Conservation (phyloP, 2,797 vertebrate species). For the Hylomyscus alleni region DNA sequence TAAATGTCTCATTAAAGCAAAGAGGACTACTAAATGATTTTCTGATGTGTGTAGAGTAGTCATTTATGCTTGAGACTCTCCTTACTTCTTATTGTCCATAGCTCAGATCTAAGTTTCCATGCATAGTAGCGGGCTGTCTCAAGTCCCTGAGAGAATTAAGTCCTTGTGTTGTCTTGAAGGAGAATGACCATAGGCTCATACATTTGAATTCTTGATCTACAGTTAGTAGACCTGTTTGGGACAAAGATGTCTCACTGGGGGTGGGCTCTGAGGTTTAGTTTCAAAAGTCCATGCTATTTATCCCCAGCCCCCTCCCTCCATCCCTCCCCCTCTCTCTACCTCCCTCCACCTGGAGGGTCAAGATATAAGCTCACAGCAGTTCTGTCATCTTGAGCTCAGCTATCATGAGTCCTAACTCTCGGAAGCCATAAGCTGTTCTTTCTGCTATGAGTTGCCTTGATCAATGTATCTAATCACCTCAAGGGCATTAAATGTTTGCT, state of each 20-base stretch:
- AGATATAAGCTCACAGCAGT: neutral
- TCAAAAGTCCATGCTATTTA: neutral
- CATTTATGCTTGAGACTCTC: neutral
- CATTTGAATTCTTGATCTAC: neutral
- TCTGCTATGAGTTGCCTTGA: neutral
- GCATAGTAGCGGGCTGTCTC: neutral
- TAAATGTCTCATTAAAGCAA: slow-evolving; percentile 28
- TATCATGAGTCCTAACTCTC: neutral
- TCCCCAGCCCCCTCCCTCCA: neutral
- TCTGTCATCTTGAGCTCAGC: neutral
- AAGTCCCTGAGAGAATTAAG: neutral
- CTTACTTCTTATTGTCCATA: neutral
- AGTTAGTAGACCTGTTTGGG: neutral
- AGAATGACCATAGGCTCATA: neutral
- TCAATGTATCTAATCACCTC: neutral
- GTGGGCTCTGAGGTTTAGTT: neutral
- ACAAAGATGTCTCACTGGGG: neutral
- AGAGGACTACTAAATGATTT: slow-evolving; percentile 48
- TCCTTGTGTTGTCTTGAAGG: neutral
- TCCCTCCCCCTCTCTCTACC: neutral
- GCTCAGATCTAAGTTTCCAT: neutral
- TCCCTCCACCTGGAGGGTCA: neutral
- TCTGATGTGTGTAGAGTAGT: neutral
- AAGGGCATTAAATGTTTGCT: slow-evolving; percentile 15
- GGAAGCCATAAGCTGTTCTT: neutral